Conservation (phyloP, 1,140 invertebrate species). For the Anoplophora glabripennis region DNA sequence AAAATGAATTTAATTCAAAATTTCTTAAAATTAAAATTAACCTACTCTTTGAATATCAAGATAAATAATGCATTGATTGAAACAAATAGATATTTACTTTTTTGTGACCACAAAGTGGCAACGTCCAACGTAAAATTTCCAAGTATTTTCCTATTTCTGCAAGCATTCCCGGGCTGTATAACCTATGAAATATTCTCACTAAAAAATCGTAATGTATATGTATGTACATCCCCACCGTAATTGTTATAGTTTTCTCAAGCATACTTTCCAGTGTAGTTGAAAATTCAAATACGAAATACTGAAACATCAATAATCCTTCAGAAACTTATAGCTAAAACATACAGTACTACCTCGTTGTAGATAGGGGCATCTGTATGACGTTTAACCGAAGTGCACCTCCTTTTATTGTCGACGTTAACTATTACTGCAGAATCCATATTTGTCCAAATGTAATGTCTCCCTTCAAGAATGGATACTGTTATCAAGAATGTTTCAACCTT, state of each 20-base stretch:
- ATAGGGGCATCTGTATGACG: slow-evolving; percentile 57
- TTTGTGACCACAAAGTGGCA: slow-evolving; percentile 66
- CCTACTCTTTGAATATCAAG: no score
- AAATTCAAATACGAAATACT: slow-evolving; percentile 71
- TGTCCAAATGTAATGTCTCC: slow-evolving; percentile 50
- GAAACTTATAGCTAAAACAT: slow-evolving; percentile 1
- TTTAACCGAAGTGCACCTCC: slow-evolving; percentile 53
- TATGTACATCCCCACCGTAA: slow-evolving; percentile 49
- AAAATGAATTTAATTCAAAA: no score
- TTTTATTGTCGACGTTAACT: slow-evolving; percentile 56
- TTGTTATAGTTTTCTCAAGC: slow-evolving; percentile 48
- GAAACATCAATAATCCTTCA: slow-evolving; percentile 35
- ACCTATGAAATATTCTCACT: slow-evolving; percentile 27
- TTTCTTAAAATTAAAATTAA: no score
- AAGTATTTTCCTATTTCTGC: slow-evolving; percentile 52
- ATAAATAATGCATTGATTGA: no score
- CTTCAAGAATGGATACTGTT: slow-evolving; percentile 55
- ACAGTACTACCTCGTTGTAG: slow-evolving; percentile 57
- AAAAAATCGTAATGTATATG: neutral
- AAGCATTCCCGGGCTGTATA: slow-evolving; percentile 37
- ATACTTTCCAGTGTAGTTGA: slow-evolving; percentile 52
- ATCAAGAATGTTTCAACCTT: slow-evolving; percentile 42
- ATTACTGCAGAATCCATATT: slow-evolving; percentile 57
- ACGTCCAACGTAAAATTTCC: slow-evolving; percentile 68
- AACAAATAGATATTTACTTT: slow-evolving; percentile 52